Base-by-base conservation (phyloP, 2,888 invertebrate species). In the Parnassius glacialis region DNA sequence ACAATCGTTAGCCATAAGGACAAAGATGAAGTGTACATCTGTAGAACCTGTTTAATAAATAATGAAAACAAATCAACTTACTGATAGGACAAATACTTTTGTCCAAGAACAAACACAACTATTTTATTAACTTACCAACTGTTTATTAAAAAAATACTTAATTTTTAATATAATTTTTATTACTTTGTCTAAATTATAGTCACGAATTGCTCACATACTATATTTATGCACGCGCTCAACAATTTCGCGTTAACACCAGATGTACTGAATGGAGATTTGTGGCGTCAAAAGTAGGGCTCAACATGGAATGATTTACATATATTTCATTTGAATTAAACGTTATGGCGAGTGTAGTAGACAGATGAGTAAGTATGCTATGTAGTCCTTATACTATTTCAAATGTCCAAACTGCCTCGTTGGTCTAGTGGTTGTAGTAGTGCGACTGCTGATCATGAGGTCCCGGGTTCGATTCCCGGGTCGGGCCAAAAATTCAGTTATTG, bases 241-340 rank as follows among this genome's bases (percentile, higher is more conserved):
- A 53, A 53, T 53, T 41, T 53, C 53, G 16, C 13, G 42, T 41
- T 55, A 48, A 47, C 51, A 60, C 43, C 60, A 55, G 43, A 54
- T 13, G 55, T 47, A 25, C 51, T 42, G 50, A 50, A 60, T 60
- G 60, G 47, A 54, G 55, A 60, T 60, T 60, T 55, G 55, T 60
- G 53, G 13, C 13, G 13, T 41, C 42, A 12, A 10, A 9, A 13
- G 57, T 45, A 52, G 16, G 52, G 51, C 20, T 43, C 10, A n/a
- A 13, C 53, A 10, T 42, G 53, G n/a, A 53, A 41, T 16, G 10
- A 41, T 53, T 13, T 41, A 5, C 53, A 53, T 53, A 53, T 42
- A 53, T n/a, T 41, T 53, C 53, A 16, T 42, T 13, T 16, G 43
- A 41, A 43, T 42, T 53, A 13, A 53, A 53, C 16, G 9, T 42